Conservation (phyloP, 2,113 vertebrate genomes). For the Eira barbara region DNA sequence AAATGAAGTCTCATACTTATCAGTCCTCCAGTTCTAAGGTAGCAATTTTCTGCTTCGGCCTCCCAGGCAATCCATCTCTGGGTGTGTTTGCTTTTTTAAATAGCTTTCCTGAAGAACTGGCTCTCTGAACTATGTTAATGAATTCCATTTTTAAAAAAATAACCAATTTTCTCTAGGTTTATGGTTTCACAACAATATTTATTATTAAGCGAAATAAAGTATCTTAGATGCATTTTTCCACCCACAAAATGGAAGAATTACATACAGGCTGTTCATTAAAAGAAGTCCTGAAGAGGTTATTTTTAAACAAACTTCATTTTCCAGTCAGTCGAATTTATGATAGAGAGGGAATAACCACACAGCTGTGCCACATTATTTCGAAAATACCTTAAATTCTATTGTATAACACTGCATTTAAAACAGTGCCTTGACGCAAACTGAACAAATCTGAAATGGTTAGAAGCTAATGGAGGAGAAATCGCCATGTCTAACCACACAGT, state of each 20-base stretch:
- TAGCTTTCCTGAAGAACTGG: neutral
- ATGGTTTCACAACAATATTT: conserved; percentile 61
- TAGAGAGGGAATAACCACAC: conserved; percentile 57
- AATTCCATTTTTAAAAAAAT: conserved; percentile 35
- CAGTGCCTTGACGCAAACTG: neutral
- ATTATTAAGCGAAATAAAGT: conserved; percentile 48
- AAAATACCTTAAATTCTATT: conserved; percentile 61
- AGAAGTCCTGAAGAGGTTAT: conserved; percentile 64
- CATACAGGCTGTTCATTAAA: conserved; percentile 26
- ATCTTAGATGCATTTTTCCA: conserved; percentile 50
- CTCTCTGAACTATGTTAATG: conserved; percentile 22
- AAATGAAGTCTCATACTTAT: neutral
- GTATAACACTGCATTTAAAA: conserved; percentile 58
- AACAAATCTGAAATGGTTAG: conserved; percentile 67
- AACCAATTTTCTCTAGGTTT: conserved; percentile 30
- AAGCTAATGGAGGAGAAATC: conserved; percentile 12
- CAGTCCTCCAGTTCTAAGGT: neutral
- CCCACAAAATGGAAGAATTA: conserved; percentile 55
- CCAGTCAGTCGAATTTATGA: conserved; percentile 66
- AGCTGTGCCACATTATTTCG: conserved; percentile 64
- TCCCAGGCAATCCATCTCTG: neutral
- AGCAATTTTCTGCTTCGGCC: neutral
- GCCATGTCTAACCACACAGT: neutral
- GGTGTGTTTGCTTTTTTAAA: neutral
- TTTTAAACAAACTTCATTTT: conserved; percentile 78